phyloP scores from a whole-genome alignment of 2,797 vertebrate genomes.

The Poecile montanus region DNA sequence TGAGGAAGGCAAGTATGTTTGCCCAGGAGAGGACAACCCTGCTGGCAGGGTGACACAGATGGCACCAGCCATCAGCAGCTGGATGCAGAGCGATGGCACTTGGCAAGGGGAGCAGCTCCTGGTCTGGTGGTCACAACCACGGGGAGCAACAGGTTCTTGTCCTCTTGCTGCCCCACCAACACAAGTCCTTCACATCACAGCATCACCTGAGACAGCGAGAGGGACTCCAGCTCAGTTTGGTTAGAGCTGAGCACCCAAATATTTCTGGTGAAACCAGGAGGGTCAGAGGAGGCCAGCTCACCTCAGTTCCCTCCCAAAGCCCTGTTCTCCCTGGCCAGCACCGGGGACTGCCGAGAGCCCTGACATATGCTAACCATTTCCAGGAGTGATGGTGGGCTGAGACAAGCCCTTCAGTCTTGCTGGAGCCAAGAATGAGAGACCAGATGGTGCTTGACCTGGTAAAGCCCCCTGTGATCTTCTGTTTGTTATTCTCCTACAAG shows the following conservation, averaged over 20 bases:
- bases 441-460: conserved; percentile 46
- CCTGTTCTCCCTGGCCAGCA: background rate
- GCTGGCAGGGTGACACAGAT: accelerated
- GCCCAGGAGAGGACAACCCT: background rate
- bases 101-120: background rate
- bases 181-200: background rate
- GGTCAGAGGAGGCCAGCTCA: background rate
- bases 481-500: conserved; percentile 52
- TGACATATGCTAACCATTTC: conserved; percentile 26
- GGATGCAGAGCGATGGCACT: accelerated
- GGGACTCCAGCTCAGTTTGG: background rate
- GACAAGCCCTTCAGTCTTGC: background rate
- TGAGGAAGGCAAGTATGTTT: accelerated
- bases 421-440: conserved; percentile 30
- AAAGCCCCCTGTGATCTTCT: conserved; percentile 33
- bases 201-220: accelerated
- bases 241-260: background rate
- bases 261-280: background rate
- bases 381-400: conserved; percentile 18
- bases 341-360: background rate
- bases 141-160: accelerated
- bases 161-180: background rate
- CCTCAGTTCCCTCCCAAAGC: background rate
- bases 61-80: accelerated
- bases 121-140: background rate